Base-by-base conservation (phyloP, 1,140 invertebrate species). In the Sycophila sp. region DNA sequence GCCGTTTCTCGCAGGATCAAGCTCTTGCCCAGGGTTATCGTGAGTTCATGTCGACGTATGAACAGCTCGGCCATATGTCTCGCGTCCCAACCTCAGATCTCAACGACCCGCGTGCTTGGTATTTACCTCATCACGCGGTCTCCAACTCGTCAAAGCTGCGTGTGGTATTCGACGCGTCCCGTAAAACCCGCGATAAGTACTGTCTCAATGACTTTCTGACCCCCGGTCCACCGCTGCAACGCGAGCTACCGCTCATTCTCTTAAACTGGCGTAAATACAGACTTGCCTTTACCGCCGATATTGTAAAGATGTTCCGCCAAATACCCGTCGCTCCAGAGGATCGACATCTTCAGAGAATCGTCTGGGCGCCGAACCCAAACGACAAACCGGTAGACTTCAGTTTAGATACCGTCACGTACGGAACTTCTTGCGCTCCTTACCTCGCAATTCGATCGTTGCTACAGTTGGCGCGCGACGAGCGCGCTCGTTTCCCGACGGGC, bases 251-350 rank as follows among this genome's bases (percentile, higher is more conserved):
- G 13, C 38, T 53, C 1, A 34, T 62, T 13, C 17, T 69, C 26
- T 4, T 62, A 4, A 36, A 62, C 13, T 69, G 56, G 68, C 30
- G 68, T 45, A 60, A 17, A 4, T 65, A 76, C 55, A 45, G 19
- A 3, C 66, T 74, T 32, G 73, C 66, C 0, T 74, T 81, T 19
- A 58, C 51, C 11, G 80, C 78, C 3, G 86, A 87, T 66, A 79
- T 87, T 4, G 63, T 74, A 30, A 81, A 85, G 67, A 87, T 87
- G 85, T 88, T 85, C 69, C 55, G 86, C 13, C 82, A 84, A 65
- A 78, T 88, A 6, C 30, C 7, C 30, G 47, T 80, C 1, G 40
- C 66, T 34, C 22, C 60, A 10, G 34, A 67, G 10, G 73, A 79
- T 58, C 28, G 22, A 8, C 67, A 75, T 30, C 67, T 74, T 17